Conservation (phyloP, 2,113 vertebrate genomes). For the Delphinapterus leucas region DNA sequence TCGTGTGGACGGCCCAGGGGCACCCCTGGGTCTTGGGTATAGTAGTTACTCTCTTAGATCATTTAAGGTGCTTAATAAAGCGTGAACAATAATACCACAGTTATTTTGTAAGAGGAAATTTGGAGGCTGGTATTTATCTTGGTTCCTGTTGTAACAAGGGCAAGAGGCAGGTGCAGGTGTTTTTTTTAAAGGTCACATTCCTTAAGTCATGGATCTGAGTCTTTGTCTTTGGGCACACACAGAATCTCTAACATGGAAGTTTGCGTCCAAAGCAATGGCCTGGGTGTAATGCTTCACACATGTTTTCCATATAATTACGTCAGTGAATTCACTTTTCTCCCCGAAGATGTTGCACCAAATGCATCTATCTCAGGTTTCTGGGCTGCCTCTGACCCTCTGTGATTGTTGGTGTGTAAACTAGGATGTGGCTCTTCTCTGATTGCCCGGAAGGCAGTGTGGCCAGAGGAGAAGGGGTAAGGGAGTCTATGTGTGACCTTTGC, state of each 20-base stretch:
- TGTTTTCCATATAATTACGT: not conserved
- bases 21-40: not conserved
- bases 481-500: not conserved
- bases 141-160: not conserved
- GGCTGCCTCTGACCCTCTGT: not conserved
- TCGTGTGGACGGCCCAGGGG: not conserved
- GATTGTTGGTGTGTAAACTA: not conserved
- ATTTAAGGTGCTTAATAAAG: not conserved
- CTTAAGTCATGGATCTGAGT: not conserved
- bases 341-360: not conserved
- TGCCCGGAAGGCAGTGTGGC: not conserved
- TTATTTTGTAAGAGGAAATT: slow-evolving; percentile 50
- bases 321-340: not conserved
- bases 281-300: not conserved
- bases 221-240: not conserved
- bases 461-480: not conserved
- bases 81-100: not conserved
- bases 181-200: slow-evolving; percentile 27
- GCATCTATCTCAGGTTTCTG: not conserved
- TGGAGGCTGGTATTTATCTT: slow-evolving; percentile 42
- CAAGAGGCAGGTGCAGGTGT: not conserved
- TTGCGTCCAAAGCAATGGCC: not conserved
- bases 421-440: not conserved
- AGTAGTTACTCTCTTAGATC: not conserved
- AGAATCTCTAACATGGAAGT: not conserved